phyloP scores from a whole-genome alignment of 2,113 vertebrate genomes.

The Choloepus hoffmanni region DNA sequence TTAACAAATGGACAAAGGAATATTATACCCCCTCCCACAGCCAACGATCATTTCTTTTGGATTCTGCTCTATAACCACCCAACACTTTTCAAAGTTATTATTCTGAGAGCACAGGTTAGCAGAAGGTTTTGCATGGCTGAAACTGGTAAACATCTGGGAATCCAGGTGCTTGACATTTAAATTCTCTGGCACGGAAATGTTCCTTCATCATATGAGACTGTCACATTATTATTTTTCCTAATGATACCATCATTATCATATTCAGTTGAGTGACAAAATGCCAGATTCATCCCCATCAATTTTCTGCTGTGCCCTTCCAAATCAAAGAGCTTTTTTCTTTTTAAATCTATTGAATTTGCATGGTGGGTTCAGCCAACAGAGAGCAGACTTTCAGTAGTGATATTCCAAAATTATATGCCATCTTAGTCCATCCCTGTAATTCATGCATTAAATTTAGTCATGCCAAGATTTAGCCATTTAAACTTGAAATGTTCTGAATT shows the following conservation, averaged over 20 bases:
- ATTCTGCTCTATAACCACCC: neutral
- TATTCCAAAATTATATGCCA: constrained; percentile 58
- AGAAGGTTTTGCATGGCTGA: constrained; percentile 12
- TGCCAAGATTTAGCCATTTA: constrained; percentile 63
- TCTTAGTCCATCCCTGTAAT: constrained; percentile 9
- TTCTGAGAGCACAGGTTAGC: constrained; percentile 19
- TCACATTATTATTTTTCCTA: constrained; percentile 77
- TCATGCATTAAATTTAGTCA: constrained; percentile 59
- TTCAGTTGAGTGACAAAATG: constrained; percentile 77
- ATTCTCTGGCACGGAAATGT: constrained; percentile 55
- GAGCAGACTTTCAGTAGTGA: constrained; percentile 14
- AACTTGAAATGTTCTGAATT: constrained; percentile 67
- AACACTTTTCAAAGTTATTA: constrained; percentile 34
- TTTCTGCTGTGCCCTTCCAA: constrained; percentile 71
- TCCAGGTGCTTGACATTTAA: constrained; percentile 66
- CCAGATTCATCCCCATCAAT: constrained; percentile 71
- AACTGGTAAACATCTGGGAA: constrained; percentile 71
- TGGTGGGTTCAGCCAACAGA: constrained; percentile 44
- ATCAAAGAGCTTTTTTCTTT: constrained; percentile 66
- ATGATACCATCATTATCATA: constrained; percentile 78
- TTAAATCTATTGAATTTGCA: constrained; percentile 60
- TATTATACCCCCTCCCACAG: neutral
- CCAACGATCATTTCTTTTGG: neutral
- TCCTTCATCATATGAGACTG: constrained; percentile 69
- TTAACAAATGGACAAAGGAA: constrained; percentile 30